A percentile compares a stretch with the other conserved stretches of the same genome.
Conservation (phyloP, 2,113 vertebrate species). For the Callaeas wilsoni region DNA sequence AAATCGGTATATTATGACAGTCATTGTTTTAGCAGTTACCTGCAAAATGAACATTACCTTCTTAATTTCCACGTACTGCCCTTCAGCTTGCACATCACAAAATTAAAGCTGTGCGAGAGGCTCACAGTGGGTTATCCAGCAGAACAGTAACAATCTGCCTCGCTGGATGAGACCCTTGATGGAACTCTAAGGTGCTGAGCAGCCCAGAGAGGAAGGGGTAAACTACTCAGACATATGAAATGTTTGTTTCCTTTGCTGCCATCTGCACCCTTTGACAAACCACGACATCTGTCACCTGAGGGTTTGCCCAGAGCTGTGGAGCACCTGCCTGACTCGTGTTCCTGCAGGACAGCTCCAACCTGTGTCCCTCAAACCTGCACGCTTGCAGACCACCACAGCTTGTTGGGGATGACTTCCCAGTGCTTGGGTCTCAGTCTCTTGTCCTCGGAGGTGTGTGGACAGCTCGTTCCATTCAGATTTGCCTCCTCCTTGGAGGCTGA, state of each 20-base stretch:
- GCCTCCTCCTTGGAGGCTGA: not conserved
- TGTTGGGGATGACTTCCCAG: not conserved
- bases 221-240: not conserved
- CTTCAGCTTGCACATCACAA: not conserved
- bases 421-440: not conserved
- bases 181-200: not conserved
- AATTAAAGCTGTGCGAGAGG: not conserved
- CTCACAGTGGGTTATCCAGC: not conserved
- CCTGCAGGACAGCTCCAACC: rapidly evolving
- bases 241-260: not conserved
- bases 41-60: not conserved
- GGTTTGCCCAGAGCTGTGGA: not conserved
- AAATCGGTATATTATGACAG: not conserved
- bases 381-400: not conserved
- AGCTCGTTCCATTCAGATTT: not conserved
- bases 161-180: not conserved
- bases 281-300: not conserved
- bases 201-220: not conserved
- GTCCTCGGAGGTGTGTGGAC: rapidly evolving
- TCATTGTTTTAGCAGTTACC: not conserved
- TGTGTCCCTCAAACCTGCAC: not conserved
- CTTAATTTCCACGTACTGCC: not conserved
- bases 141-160: not conserved
- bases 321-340: not conserved
- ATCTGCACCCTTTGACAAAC: not conserved